Conservation (phyloP, 2,113 vertebrate genomes). For the Alouatta palliata region DNA sequence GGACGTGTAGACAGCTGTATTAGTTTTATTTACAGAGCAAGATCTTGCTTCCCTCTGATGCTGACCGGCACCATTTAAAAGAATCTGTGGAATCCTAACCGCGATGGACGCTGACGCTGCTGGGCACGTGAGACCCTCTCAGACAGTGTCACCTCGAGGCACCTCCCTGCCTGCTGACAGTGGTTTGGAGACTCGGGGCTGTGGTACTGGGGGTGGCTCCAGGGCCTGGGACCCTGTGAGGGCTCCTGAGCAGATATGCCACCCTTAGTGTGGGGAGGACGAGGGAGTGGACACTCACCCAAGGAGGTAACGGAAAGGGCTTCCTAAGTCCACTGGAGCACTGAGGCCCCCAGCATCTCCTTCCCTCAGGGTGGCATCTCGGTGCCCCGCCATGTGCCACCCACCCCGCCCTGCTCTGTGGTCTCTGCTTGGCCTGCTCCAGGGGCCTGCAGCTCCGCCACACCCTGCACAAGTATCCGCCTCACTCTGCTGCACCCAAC, state of each 20-base stretch:
- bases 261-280: background rate
- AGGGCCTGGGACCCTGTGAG: background rate
- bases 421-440: too few species aligned
- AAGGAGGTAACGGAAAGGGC: background rate
- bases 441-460: too few species aligned
- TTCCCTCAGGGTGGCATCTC: background rate
- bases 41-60: background rate
- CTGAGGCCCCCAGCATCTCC: background rate
- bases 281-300: background rate
- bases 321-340: background rate
- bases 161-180: background rate
- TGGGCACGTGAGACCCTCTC: background rate
- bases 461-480: too few species aligned
- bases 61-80: background rate
- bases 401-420: too few species aligned
- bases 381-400: too few species aligned
- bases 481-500: too few species aligned
- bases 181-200: background rate
- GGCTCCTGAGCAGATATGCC: background rate
- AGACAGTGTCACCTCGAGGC: background rate
- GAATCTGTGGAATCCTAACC: background rate
- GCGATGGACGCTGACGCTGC: background rate
- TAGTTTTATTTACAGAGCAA: background rate
- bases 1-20: background rate
- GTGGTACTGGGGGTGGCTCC: background rate